These are phyloP conservation scores for Sebastes taczanowskii DNA, from an alignment of 2,797 vertebrate genomes.

Conservation along the genomic window DNA sequence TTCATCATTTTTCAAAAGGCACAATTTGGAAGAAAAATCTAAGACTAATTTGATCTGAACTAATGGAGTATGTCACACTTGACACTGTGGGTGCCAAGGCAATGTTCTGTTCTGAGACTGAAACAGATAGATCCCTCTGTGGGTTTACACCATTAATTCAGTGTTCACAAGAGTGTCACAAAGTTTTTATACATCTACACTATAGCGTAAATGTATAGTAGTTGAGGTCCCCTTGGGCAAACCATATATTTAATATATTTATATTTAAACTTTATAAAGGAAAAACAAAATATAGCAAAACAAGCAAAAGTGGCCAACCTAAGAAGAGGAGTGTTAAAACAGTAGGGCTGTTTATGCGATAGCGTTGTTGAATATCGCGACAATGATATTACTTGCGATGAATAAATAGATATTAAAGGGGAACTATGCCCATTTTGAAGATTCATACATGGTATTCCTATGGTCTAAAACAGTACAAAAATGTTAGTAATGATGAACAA, in stretches of 20 bases:
- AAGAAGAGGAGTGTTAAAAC: too few relatives aligned
- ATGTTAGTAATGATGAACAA: too few relatives aligned
- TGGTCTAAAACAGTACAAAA: too few relatives aligned
- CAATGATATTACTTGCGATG: too few relatives aligned
- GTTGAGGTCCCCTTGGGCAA: background rate
- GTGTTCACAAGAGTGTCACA: background rate
- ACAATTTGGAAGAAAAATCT: slow-evolving; percentile 66
- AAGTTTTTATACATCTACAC: background rate
- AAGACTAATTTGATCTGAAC: slow-evolving; percentile 58
- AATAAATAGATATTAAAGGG: too few relatives aligned
- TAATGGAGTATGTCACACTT: slow-evolving; percentile 52
- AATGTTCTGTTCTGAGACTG: background rate
- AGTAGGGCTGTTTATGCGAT: too few relatives aligned
- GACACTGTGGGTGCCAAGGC: slow-evolving; percentile 17
- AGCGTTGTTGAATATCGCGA: too few relatives aligned
- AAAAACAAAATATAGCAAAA: too few relatives aligned
- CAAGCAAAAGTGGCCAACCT: too few relatives aligned
- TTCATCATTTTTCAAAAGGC: slow-evolving; percentile 62
- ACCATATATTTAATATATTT: background rate
- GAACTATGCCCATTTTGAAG: too few relatives aligned
- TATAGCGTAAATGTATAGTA: background rate
- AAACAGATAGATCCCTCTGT: background rate
- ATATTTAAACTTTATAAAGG: too few relatives aligned
- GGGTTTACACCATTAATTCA: slow-evolving; percentile 19
- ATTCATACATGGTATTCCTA: too few relatives aligned